These are phyloP conservation scores for Asobara japonica DNA, from an alignment of 1,140 invertebrate species.

Conservation along the genomic window DNA sequence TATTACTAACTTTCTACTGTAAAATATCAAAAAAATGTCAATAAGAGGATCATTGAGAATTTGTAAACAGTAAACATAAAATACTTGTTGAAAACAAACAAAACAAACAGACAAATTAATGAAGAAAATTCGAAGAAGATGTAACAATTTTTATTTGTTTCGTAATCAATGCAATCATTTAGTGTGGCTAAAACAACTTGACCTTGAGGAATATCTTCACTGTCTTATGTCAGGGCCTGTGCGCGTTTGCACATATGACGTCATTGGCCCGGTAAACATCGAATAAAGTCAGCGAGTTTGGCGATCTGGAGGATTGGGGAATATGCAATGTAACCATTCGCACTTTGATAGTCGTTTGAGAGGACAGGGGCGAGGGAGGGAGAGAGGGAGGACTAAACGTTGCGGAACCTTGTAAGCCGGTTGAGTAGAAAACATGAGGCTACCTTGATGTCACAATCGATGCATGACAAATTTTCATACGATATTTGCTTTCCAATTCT, in stretches of 20 bases:
- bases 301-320: conserved; percentile 13
- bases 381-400: background rate
- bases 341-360: conserved; percentile 9
- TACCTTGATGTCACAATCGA: background rate
- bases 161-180: conserved; percentile 23
- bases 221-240: background rate
- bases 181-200: conserved; percentile 8
- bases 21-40: background rate
- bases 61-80: background rate
- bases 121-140: background rate
- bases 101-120: background rate
- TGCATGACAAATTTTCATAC: background rate
- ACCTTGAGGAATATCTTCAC: conserved; percentile 26
- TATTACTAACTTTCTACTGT: background rate
- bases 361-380: background rate
- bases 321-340: conserved; percentile 1
- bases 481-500: background rate
- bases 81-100: background rate
- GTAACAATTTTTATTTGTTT: background rate
- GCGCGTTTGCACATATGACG: conserved; percentile 9
- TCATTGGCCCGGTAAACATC: conserved; percentile 16
- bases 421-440: background rate
- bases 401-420: background rate
- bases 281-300: conserved; percentile 16
- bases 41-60: background rate